Base-by-base conservation (phyloP, 2,888 invertebrate genomes). In the Nomada goodeniana region DNA sequence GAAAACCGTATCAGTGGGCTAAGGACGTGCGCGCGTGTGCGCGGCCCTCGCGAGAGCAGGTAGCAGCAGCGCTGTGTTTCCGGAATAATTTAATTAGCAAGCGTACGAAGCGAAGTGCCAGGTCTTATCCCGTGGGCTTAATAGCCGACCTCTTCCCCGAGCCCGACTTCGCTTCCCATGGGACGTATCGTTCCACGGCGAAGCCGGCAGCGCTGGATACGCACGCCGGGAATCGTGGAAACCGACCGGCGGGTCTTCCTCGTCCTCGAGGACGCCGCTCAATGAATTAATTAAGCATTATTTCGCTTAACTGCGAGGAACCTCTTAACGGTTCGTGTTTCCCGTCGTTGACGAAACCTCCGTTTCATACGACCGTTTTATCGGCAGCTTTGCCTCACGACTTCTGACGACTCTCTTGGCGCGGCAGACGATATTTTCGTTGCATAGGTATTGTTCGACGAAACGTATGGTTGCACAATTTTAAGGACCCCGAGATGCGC, bases 51-150 rank as follows among this genome's bases (percentile, higher is more conserved):
- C 9, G 18, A 52, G 20, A 13, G 71, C 23, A 64, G 64, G 64
- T 57, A 73, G 20, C 36, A 36, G 73, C 67, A 59, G 57, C 23
- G 87, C 83, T 82, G 82, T 88, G 87, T 84, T 90, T 92, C 90
- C 86, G 88, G 91, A 90, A 91, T 92, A 92, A 92, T 92, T 92
- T 92, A 92, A 92, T 92, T 92, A 92, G 91, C 86, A 88, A 86
- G 85, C 83, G 90, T 80, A 89, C 82, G 78, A 86, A 91, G 90
- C 79, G 89, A 91, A 92, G 91, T 91, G 91, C 88, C 85, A 87
- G 89, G 91, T 90, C 91, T 90, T 89, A 90, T 92, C 92, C 92
- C 92, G 80, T 88, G 92, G 92, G 92, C 80, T 91, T 92, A 92
- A 92, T 92, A 92, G 91, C 88, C 88, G 86, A 89, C 86, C 88